A percentile compares a stretch with the other conserved stretches of the same genome.
Conservation (phyloP, 2,797 vertebrate species). For the Neomorphus geoffroyi region DNA sequence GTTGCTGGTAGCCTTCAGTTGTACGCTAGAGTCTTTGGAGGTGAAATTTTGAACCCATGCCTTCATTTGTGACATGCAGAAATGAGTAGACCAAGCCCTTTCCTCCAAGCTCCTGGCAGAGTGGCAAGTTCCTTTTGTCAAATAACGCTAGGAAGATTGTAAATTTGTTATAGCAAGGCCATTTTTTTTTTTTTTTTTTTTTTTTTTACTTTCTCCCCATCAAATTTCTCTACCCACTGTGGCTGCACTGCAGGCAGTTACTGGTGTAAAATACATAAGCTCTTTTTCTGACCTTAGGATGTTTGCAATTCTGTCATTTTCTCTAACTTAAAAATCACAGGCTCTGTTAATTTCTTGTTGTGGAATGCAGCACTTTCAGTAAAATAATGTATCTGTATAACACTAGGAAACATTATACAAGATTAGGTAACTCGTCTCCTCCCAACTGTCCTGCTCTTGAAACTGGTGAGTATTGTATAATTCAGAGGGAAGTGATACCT, state of each 20-base stretch:
- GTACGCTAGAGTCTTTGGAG: neutral
- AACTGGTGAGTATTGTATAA: neutral
- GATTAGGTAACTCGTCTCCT: neutral
- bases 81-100: neutral
- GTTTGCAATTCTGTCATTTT: neutral
- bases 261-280: neutral
- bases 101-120: neutral
- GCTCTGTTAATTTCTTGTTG: neutral
- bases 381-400: neutral
- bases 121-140: neutral
- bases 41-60: neutral
- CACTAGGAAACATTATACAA: neutral
- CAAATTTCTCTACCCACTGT: neutral
- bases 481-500: neutral
- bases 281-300: neutral
- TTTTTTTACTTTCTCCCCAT: neutral
- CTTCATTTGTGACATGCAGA: neutral
- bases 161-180: neutral
- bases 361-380: neutral
- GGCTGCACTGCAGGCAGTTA: neutral
- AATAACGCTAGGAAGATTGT: neutral
- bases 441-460: neutral
- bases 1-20: neutral
- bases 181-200: neutral
- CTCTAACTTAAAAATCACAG: neutral